These are phyloP conservation scores for Ctenosaura bakeri DNA, from an alignment of 2,797 vertebrate genomes.

Conservation along the genomic window DNA sequence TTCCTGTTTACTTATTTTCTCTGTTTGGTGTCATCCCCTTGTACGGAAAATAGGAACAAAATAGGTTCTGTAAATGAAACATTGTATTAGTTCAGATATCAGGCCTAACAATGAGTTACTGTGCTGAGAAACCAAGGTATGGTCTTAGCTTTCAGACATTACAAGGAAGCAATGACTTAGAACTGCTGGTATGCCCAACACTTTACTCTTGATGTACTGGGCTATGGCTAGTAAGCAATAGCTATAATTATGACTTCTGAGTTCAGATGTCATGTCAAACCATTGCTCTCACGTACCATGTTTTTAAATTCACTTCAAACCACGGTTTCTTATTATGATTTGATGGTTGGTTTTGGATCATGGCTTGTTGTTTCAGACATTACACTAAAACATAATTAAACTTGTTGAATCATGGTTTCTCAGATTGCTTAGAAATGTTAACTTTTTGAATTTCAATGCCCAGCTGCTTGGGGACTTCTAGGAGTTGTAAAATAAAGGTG, in stretches of 20 bases:
- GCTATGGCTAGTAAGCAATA: not conserved
- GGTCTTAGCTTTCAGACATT: not conserved
- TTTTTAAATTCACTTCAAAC: not conserved
- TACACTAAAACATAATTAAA: too few species aligned
- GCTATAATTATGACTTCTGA: not conserved
- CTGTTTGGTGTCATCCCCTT: conserved; percentile 39
- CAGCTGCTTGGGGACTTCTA: too few species aligned
- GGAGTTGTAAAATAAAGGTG: too few species aligned
- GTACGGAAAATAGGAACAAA: conserved; percentile 44
- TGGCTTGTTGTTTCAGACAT: not conserved
- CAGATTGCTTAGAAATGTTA: too few species aligned
- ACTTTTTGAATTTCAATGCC: too few species aligned
- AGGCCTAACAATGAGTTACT: too few species aligned
- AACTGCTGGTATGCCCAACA: not conserved
- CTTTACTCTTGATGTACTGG: not conserved
- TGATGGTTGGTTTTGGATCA: not conserved
- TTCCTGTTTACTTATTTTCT: conserved; percentile 36
- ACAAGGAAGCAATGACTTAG: not conserved
- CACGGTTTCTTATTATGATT: not conserved
- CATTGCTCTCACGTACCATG: not conserved
- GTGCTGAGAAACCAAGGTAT: not conserved
- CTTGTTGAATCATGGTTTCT: too few species aligned
- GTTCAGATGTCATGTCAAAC: not conserved
- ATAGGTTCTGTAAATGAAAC: conserved; percentile 42
- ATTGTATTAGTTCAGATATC: not conserved